phyloP scores from a whole-genome alignment of 2,888 invertebrate genomes.

The Trichacis sp. region DNA sequence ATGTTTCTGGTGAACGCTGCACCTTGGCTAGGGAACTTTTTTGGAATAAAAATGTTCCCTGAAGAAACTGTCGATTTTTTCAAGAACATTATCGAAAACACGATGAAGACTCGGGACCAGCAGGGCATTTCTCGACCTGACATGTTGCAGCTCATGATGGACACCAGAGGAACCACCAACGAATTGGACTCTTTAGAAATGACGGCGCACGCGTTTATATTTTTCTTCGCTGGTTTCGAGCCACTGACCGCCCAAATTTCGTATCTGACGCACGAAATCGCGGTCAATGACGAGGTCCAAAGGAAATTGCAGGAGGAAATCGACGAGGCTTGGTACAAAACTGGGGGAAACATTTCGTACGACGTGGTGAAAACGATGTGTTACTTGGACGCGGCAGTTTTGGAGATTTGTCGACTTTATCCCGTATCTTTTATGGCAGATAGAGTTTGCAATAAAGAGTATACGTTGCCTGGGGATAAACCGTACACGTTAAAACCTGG shows the following conservation, averaged over 20 bases:
- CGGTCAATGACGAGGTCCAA: constrained; percentile 52
- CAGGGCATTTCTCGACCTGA: constrained; percentile 51
- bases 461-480: constrained; percentile 48
- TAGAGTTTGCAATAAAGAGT: constrained; percentile 70
- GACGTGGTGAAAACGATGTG: constrained; percentile 51
- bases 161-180: constrained; percentile 43
- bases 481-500: constrained; percentile 55
- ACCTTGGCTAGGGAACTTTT: constrained; percentile 26
- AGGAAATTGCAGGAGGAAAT: constrained; percentile 53
- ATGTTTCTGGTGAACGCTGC: constrained; percentile 24
- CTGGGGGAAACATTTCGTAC: constrained; percentile 46
- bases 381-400: constrained; percentile 60
- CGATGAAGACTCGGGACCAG: constrained; percentile 40
- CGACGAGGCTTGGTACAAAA: constrained; percentile 46
- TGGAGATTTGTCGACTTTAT: constrained; percentile 52
- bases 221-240: constrained; percentile 63
- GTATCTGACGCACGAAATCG: constrained; percentile 53
- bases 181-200: constrained; percentile 63
- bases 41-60: constrained; percentile 39
- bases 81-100: constrained; percentile 24
- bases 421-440: constrained; percentile 70
- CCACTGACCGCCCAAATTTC: constrained; percentile 52
- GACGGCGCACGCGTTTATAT: constrained; percentile 69
- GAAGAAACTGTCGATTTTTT: constrained; percentile 40
- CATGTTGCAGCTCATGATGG: constrained; percentile 59